phyloP scores from a whole-genome alignment of 2,888 invertebrate genomes.

The Toxonevra muliebris region DNA sequence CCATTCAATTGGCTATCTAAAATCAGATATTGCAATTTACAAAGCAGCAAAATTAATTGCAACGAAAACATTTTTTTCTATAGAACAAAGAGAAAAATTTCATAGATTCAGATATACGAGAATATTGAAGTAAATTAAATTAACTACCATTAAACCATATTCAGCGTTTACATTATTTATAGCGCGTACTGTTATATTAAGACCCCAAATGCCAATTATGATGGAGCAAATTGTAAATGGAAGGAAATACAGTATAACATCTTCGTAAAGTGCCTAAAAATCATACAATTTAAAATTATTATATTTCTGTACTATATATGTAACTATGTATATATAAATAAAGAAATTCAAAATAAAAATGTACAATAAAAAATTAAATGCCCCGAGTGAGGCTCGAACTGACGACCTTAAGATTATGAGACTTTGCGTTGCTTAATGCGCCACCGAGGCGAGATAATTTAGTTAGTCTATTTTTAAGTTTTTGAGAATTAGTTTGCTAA shows the following conservation, averaged over 20 bases:
- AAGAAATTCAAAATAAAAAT: not conserved
- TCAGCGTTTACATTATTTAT: conserved; percentile 54
- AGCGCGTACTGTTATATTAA: conserved; percentile 60
- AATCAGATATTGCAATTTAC: conserved; percentile 60
- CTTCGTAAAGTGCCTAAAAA: conserved; percentile 49
- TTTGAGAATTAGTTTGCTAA: too few species aligned
- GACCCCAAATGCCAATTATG: conserved; percentile 59
- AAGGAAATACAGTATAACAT: conserved; percentile 56
- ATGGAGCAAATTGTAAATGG: conserved; percentile 61
- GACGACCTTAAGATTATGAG: conserved; percentile 49
- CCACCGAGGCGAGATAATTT: conserved; percentile 48
- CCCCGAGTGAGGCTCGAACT: conserved; percentile 48
- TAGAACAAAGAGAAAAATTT: too few species aligned
- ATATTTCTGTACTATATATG: not conserved
- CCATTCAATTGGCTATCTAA: conserved; percentile 54
- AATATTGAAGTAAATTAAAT: not conserved
- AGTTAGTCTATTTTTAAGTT: too few species aligned
- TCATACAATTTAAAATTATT: too few species aligned
- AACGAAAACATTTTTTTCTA: conserved; percentile 55
- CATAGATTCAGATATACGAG: not conserved
- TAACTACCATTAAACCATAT: conserved; percentile 52
- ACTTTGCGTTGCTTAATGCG: conserved; percentile 49
- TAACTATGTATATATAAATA: not conserved
- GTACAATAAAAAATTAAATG: conserved; percentile 32
- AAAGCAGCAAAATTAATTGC: conserved; percentile 59